Conservation (phyloP, 2,113 vertebrate genomes). For the Psammodynastes pulverulentus region DNA sequence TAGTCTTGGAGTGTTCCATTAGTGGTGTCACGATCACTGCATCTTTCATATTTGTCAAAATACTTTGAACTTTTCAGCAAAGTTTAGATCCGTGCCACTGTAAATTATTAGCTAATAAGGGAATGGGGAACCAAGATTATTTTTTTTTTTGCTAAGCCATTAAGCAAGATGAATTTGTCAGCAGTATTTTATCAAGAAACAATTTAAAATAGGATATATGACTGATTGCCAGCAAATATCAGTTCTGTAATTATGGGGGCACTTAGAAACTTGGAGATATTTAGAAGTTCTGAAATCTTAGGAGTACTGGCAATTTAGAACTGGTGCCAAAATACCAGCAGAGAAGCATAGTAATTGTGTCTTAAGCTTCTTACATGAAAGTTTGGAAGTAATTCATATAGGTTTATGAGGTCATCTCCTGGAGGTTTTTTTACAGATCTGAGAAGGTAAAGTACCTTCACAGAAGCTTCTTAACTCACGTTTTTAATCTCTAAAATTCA, state of each 20-base stretch:
- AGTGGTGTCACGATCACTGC: neutral
- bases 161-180: neutral
- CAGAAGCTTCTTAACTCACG: neutral
- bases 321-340: neutral
- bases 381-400: neutral
- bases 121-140: neutral
- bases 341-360: neutral
- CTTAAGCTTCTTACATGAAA: conserved; percentile 7
- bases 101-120: conserved; percentile 19
- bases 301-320: neutral
- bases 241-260: neutral
- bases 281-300: neutral
- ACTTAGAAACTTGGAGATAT: neutral
- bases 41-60: conserved; percentile 14
- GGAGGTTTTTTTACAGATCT: neutral
- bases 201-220: neutral
- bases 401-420: neutral
- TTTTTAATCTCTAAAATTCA: neutral
- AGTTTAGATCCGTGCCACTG: conserved; percentile 9
- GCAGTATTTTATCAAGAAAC: conserved; percentile 13
- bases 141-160: neutral
- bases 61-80: conserved; percentile 12
- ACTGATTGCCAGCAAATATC: neutral
- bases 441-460: neutral
- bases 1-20: conserved; percentile 37